Evolutionary conservation across 1,140 invertebrate genomes (phyloP), one percentile per base, ranked within the genome.

Genomic region (Calephelis nemesis): DNA sequence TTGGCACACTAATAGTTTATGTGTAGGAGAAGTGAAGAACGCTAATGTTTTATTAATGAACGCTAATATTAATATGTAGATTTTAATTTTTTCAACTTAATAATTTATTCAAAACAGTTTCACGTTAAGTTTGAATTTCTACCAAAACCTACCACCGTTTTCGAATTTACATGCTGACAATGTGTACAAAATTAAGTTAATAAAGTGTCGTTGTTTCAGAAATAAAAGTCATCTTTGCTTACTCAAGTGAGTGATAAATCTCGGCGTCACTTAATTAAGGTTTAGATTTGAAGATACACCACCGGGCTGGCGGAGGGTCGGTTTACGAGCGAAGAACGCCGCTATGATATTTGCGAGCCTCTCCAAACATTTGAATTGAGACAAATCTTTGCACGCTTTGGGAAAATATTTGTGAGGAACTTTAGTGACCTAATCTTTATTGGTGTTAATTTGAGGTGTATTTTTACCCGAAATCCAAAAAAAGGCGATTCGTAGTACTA

Each of bases 281-380:
- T 58, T 58, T 39, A 58, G 52, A 10, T 39, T 58, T 58, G 52
- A 58, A 58, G 52, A 58, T 58, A 39, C 52, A 19, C 52, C 52
- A 58, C 15, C 19, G 50, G 30, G 4, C 5, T 45, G 6, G 42
- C 42, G 6, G 52, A 30, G 63, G 15, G 81, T 74, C 58, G 52
- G 60, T 83, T 81, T 82, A 83, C 73, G 79, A 82, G 67, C 72
- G 64, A 82, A 82, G 82, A 82, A 77, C 73, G 49, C 13, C 58
- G 74, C 79, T 76, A 83, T 80, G 78, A 85, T 85, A 80, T 85
- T 78, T 82, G 75, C 69, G 10, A 66, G 76, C 80, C 83, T 83
- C 77, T 81, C 47, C 80, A 85, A 85, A 85, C 79, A 83, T 70
- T 63, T 73, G 68, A 73, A 76, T 76, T 70, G 74, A 74, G 71